Conservation (phyloP, 2,113 vertebrate species). For the Saccopteryx bilineata region DNA sequence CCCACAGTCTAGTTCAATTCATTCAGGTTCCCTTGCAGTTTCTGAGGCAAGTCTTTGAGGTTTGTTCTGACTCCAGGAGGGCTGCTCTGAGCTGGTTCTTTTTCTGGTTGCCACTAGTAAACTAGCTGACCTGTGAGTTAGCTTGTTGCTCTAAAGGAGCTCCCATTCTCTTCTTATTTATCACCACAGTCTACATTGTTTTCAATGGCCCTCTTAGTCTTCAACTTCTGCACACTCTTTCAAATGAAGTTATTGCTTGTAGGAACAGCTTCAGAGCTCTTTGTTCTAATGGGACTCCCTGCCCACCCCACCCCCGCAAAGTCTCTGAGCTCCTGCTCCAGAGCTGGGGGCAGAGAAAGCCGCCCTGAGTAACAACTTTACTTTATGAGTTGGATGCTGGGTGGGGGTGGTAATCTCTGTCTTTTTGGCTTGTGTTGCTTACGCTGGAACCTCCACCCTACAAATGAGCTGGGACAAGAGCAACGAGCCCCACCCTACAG, state of each 20-base stretch:
- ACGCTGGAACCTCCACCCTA: neutral
- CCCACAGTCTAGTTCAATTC: neutral
- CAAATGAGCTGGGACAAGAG: neutral
- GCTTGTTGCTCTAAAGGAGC: neutral
- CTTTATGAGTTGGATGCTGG: neutral
- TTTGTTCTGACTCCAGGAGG: neutral
- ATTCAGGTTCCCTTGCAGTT: neutral
- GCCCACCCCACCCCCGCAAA: neutral
- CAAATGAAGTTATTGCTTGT: neutral
- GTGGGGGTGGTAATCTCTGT: neutral
- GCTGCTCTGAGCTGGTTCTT: neutral
- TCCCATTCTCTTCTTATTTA: neutral
- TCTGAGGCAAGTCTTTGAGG: slow-evolving; percentile 2
- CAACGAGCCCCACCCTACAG: neutral
- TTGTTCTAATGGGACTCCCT: neutral
- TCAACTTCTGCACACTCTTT: neutral
- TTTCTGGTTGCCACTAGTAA: neutral
- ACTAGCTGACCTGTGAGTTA: neutral
- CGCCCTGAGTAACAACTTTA: neutral
- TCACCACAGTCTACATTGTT: neutral
- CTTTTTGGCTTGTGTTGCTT: neutral
- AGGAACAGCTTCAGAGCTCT: neutral
- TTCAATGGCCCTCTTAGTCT: neutral
- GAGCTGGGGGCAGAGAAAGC: neutral
- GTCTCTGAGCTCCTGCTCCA: neutral